phyloP scores from a whole-genome alignment of 1,140 invertebrate genomes.

The Fopius arisanus region DNA sequence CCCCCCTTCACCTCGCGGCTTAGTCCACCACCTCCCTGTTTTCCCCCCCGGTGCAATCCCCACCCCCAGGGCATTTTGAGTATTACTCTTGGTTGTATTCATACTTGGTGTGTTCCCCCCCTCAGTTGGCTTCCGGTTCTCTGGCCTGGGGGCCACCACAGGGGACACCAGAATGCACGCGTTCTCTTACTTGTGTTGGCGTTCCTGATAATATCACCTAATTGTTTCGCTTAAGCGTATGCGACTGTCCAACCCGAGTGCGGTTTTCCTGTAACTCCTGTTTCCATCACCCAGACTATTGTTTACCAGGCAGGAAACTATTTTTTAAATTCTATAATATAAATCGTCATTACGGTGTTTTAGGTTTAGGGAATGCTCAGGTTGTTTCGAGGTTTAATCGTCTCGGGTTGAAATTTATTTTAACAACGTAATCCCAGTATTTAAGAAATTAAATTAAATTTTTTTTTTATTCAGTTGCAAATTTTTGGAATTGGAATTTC shows the following conservation, averaged over 20 bases:
- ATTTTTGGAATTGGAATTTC: no score
- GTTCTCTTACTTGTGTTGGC: slow-evolving; percentile 38
- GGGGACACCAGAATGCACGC: slow-evolving; percentile 51
- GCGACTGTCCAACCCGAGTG: slow-evolving; percentile 52
- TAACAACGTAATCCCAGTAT: no score
- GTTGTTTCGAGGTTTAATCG: no score
- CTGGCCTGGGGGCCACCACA: slow-evolving; percentile 53
- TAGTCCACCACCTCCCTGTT: neutral
- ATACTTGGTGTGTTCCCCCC: neutral
- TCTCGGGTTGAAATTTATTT: no score
- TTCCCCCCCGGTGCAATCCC: slow-evolving; percentile 29
- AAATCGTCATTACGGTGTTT: no score
- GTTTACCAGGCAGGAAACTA: no score
- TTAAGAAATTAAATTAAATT: no score
- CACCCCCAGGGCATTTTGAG: slow-evolving; percentile 31
- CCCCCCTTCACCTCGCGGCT: neutral
- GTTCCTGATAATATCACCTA: slow-evolving; percentile 63
- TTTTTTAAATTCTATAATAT: no score
- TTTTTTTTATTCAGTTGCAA: no score
- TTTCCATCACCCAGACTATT: slow-evolving; percentile 4
- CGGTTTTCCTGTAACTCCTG: slow-evolving; percentile 21
- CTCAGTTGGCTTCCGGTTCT: slow-evolving; percentile 54
- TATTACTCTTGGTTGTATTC: neutral
- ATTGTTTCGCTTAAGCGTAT: slow-evolving; percentile 65
- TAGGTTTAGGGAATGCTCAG: no score